phyloP scores from a whole-genome alignment of 2,113 vertebrate species.

The Myotis davidii region DNA sequence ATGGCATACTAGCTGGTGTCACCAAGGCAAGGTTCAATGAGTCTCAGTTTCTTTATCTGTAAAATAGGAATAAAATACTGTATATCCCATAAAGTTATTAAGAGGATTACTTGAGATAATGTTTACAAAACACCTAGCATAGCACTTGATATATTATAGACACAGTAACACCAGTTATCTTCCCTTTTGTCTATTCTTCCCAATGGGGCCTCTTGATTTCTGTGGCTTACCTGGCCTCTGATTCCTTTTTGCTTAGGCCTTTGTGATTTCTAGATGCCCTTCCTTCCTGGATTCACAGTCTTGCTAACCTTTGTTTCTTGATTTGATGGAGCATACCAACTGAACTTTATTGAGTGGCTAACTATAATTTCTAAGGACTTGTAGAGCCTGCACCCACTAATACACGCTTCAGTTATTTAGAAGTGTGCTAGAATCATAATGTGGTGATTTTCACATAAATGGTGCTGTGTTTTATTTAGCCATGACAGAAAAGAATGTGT shows the following conservation, averaged over 20 bases:
- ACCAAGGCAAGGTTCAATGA: neutral
- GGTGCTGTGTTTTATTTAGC: slow-evolving; percentile 80
- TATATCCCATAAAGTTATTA: neutral
- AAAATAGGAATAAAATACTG: neutral
- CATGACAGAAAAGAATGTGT: slow-evolving; percentile 76
- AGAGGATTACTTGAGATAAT: neutral
- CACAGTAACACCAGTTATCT: neutral
- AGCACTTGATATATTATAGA: neutral
- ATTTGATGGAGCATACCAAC: neutral
- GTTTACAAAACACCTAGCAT: neutral
- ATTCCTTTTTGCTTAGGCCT: neutral
- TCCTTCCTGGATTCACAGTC: neutral
- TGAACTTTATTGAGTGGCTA: slow-evolving; percentile 2
- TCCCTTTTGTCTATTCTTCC: neutral
- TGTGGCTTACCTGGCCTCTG: neutral
- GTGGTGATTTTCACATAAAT: slow-evolving; percentile 35
- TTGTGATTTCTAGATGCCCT: slow-evolving; percentile 20
- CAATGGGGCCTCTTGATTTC: neutral
- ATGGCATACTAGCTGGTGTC: neutral
- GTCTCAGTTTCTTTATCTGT: neutral
- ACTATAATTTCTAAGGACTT: slow-evolving; percentile 4
- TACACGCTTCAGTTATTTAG: slow-evolving; percentile 21
- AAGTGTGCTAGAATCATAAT: slow-evolving; percentile 19
- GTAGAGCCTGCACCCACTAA: neutral
- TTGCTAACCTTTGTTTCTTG: neutral